Conservation (phyloP, 2,113 vertebrate species). For the Bagarius yarrelli region DNA sequence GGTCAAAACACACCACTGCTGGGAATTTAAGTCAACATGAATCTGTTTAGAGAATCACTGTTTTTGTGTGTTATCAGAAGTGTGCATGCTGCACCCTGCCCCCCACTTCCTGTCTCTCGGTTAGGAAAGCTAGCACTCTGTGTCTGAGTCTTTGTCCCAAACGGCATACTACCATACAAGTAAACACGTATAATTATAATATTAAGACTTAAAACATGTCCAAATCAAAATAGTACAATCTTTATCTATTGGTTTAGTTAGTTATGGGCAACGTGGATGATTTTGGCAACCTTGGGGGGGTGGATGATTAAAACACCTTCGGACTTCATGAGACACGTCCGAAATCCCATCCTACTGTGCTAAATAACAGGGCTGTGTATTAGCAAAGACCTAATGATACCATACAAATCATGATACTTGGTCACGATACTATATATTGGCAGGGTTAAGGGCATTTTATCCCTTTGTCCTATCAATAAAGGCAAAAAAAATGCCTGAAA, state of each 20-base stretch:
- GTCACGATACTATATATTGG: too few species aligned
- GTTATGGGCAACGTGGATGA: too few species aligned
- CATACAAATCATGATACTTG: too few species aligned
- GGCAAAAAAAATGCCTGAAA: too few species aligned
- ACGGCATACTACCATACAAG: background rate
- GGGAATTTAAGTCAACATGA: slow-evolving; percentile 41
- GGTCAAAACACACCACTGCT: background rate
- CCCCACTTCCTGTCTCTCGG: slow-evolving; percentile 68
- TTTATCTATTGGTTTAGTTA: too few species aligned
- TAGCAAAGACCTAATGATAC: too few species aligned
- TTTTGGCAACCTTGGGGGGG: too few species aligned
- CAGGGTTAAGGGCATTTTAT: too few species aligned
- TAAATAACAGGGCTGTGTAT: too few species aligned
- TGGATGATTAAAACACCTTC: background rate
- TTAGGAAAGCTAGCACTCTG: slow-evolving; percentile 59
- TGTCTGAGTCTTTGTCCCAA: background rate
- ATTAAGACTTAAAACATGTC: too few species aligned
- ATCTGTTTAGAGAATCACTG: slow-evolving; percentile 50
- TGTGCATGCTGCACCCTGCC: slow-evolving; percentile 59
- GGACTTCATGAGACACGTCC: background rate
- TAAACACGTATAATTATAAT: too few species aligned
- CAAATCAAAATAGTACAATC: background rate
- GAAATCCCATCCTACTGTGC: background rate
- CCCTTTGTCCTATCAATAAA: too few species aligned
- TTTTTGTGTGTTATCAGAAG: slow-evolving; percentile 52